phyloP scores from a whole-genome alignment of 2,888 invertebrate genomes.

The Smittia aterrima region DNA sequence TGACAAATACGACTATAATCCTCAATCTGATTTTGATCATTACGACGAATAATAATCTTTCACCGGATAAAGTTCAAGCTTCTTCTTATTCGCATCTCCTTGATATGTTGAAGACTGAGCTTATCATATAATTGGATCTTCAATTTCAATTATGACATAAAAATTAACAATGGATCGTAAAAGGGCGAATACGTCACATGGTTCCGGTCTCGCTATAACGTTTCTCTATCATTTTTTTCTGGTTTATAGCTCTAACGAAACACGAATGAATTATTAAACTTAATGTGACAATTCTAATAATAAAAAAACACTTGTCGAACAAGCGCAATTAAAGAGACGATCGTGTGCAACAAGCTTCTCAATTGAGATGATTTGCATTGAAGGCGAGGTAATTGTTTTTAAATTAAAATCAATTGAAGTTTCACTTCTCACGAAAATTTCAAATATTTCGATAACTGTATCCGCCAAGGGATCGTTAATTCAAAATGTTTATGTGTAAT shows the following conservation, averaged over 20 bases:
- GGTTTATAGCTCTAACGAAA: neutral
- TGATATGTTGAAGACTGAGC: neutral
- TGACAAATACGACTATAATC: neutral
- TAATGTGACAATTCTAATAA: too few relatives aligned
- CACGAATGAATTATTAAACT: neutral
- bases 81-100: neutral
- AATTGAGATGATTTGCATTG: too few relatives aligned
- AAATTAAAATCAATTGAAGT: too few relatives aligned
- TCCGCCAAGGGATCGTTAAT: too few relatives aligned
- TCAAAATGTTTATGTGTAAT: too few relatives aligned
- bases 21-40: neutral
- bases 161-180: conserved; percentile 37
- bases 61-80: neutral
- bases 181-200: neutral
- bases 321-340: too few relatives aligned
- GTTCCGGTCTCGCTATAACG: conserved; percentile 9
- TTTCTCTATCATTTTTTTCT: too few relatives aligned
- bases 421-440: too few relatives aligned
- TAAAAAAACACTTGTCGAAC: too few relatives aligned
- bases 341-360: too few relatives aligned
- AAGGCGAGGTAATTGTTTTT: too few relatives aligned
- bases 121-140: conserved; percentile 38
- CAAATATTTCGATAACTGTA: too few relatives aligned
- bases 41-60: neutral
- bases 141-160: conserved; percentile 38